Evolutionary conservation across 2,888 invertebrate genomes (phyloP).

Genomic region (Agrochola lota): DNA sequence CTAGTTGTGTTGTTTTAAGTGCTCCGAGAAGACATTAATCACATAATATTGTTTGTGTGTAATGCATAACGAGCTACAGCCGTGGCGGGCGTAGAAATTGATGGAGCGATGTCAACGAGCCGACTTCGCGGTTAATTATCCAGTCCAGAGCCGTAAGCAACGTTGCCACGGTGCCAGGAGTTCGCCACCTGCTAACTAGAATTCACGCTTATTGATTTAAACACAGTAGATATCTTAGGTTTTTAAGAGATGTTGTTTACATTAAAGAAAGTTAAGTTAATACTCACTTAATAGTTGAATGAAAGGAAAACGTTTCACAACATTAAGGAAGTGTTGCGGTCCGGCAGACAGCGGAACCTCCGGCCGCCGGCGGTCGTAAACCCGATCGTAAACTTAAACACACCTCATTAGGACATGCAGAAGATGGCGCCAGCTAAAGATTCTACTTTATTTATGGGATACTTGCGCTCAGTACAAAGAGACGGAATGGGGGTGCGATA

Average conservation of each 20-base stretch:
- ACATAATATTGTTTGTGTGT: slow-evolving; percentile 87
- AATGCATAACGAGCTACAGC: slow-evolving; percentile 79
- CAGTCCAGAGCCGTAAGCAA: slow-evolving; percentile 67
- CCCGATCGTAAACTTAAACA: slow-evolving; percentile 77
- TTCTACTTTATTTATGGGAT: slow-evolving; percentile 67
- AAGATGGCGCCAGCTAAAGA: slow-evolving; percentile 76
- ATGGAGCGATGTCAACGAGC: slow-evolving; percentile 85
- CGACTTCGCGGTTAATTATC: slow-evolving; percentile 86
- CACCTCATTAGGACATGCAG: slow-evolving; percentile 77
- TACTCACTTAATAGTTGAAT: slow-evolving; percentile 57
- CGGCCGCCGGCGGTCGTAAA: slow-evolving; percentile 74
- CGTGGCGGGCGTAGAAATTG: slow-evolving; percentile 81
- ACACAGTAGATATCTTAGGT: slow-evolving; percentile 23
- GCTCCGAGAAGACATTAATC: slow-evolving; percentile 86
- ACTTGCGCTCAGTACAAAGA: slow-evolving; percentile 52
- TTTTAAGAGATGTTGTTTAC: slow-evolving; percentile 48
- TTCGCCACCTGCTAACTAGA: slow-evolving; percentile 62
- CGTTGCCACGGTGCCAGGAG: slow-evolving; percentile 55
- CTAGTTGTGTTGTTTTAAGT: slow-evolving; percentile 81
- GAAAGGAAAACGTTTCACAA: slow-evolving; percentile 63
- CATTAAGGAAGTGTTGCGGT: slow-evolving; percentile 68
- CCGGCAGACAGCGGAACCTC: slow-evolving; percentile 66
- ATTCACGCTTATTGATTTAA: slow-evolving; percentile 50
- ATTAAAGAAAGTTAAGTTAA: slow-evolving; percentile 45
- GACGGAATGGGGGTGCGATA: slow-evolving; percentile 45